Evolutionary conservation across 2,113 vertebrate species (phyloP), one percentile per base, ranked within the genome.

Genomic region (Theristicus caerulescens): DNA sequence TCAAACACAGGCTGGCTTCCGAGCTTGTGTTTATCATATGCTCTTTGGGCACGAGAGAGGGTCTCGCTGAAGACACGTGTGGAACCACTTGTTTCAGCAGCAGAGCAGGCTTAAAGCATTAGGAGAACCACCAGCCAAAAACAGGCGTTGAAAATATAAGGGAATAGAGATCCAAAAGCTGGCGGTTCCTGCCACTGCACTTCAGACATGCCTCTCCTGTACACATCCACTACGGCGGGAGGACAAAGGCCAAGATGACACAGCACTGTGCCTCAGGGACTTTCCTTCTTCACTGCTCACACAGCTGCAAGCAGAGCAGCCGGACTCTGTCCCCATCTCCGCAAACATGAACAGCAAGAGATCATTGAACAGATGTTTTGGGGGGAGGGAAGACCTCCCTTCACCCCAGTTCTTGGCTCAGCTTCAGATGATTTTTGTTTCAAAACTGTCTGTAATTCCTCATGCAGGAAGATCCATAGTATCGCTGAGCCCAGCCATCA

Each of bases 101-200:
- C 31, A 47, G 31, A 85, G 40, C 22, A 44, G 36, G 49, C 58
- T 69, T 64, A 34, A 70, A 57, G 62, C 44, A 52, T 27, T 27
- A 64, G n/a, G 9, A 93, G 34, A 88, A 13, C 8, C 40, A 78
- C 29, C 4, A 10, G 38, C 47, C 73, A 69, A 82, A 72, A 61
- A 0, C 26, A 52, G 49, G 57, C 61, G 61, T 0, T 24, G 36
- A 36, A 62, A 67, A 65, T 0, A 5, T 0, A 86, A 78, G 0
- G 2, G 11, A 54, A 36, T 0, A n/a, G 61, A 61, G 38, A 64
- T 40, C 6, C 65, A 47, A 36, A 26, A 1, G 29, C 18, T 19
- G 69, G 34, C 2, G 2, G 81, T 1, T 59, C 47, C 62, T 49
- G 42, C 15, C 44, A 14, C 38, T 1, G 24, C 47, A 21, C 47